Evolutionary conservation across 2,888 invertebrate genomes (phyloP).

Genomic region (Aphrophora alni): DNA sequence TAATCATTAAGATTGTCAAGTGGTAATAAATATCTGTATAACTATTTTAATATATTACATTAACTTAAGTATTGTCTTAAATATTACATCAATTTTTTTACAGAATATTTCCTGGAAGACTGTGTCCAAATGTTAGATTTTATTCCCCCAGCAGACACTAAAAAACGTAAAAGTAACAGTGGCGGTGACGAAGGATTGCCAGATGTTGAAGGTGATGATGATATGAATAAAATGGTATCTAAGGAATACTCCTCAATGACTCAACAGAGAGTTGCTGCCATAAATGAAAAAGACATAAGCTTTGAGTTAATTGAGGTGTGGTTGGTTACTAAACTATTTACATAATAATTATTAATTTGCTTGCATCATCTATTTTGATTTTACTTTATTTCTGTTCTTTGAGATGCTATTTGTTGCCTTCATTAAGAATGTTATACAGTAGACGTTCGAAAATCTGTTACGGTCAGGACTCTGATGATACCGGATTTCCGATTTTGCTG

Average conservation of each 20-base stretch:
- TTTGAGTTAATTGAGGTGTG: conserved; percentile 89
- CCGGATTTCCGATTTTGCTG: too few relatives aligned
- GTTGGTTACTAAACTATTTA: not conserved
- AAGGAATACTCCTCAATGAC: conserved; percentile 62
- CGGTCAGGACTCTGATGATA: too few relatives aligned
- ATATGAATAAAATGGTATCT: conserved; percentile 71
- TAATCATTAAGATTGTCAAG: too few relatives aligned
- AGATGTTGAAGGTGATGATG: conserved; percentile 69
- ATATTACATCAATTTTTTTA: too few relatives aligned
- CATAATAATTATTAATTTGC: too few relatives aligned
- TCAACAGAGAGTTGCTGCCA: conserved; percentile 69
- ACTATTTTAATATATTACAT: too few relatives aligned
- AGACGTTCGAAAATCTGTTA: too few relatives aligned
- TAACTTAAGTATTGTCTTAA: too few relatives aligned
- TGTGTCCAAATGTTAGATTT: conserved; percentile 87
- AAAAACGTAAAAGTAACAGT: conserved; percentile 70
- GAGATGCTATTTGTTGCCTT: too few relatives aligned
- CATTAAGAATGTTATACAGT: too few relatives aligned
- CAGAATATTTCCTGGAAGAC: conserved; percentile 93
- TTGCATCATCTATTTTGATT: conserved; percentile 14
- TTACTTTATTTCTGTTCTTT: not conserved
- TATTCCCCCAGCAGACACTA: conserved; percentile 74
- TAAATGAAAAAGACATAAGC: conserved; percentile 91
- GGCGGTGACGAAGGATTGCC: conserved; percentile 58
- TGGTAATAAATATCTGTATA: too few relatives aligned